Evolutionary conservation across 37 sponge, comb jelly and placozoan species (phyloP).

Genomic region (Lycopodina hypogea): DNA sequence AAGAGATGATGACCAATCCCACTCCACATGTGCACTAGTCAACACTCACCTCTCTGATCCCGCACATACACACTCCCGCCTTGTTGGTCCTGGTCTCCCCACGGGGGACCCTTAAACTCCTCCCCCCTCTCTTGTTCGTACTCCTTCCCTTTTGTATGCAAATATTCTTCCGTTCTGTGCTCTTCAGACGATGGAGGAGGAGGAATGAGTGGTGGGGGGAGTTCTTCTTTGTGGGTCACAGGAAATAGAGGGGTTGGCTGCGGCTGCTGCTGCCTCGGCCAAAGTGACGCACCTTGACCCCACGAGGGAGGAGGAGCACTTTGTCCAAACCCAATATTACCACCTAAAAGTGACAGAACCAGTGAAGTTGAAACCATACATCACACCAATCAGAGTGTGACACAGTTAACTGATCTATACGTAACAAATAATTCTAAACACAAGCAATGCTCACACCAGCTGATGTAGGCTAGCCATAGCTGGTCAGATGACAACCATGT

Average conservation of each 20-base stretch:
- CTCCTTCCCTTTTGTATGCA: not conserved
- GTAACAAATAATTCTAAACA: too few species aligned
- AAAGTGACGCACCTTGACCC: conserved; percentile 1
- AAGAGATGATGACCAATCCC: not conserved
- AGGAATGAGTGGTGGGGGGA: conserved; percentile 33
- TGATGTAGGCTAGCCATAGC: too few species aligned
- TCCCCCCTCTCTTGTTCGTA: not conserved
- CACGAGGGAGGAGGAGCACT: conserved; percentile 21
- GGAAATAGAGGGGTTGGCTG: conserved; percentile 21
- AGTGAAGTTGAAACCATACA: too few species aligned
- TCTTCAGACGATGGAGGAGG: not conserved
- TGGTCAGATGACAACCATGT: too few species aligned
- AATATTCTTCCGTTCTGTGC: not conserved
- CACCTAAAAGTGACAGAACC: not conserved
- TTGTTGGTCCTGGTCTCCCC: not conserved
- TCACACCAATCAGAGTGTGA: too few species aligned
- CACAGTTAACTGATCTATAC: too few species aligned
- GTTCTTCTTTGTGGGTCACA: conserved; percentile 26
- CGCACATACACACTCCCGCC: not conserved
- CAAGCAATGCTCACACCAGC: too few species aligned
- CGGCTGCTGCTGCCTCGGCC: conserved; percentile 17
- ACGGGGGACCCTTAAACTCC: not conserved
- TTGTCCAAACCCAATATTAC: not conserved
- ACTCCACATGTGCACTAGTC: too few species aligned
- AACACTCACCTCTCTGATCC: too few species aligned